Percentiles rank a stretch among this genome's conserved stretches.
Conservation (phyloP, 2,888 invertebrate species). For the Priocnemis perturbator region DNA sequence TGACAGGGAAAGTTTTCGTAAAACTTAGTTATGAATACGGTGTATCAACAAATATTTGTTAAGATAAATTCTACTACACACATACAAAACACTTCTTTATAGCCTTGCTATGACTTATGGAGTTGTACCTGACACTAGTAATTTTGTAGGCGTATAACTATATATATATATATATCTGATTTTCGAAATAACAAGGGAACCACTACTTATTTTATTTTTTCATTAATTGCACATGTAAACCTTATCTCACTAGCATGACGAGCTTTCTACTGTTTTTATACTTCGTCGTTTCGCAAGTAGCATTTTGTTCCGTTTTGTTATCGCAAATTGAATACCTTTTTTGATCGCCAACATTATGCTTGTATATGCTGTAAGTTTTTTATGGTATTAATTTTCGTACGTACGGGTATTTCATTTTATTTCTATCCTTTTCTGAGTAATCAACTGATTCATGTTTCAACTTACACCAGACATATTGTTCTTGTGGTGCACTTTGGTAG, state of each 20-base stretch:
- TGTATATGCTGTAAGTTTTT: neutral
- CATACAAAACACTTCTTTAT: no score
- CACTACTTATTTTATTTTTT: constrained; percentile 45
- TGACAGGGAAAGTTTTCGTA: no score
- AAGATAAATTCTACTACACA: no score
- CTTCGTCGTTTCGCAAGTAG: constrained; percentile 19
- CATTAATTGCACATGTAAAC: constrained; percentile 25
- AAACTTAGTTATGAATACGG: no score
- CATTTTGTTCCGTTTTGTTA: constrained; percentile 15
- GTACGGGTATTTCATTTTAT: constrained; percentile 11
- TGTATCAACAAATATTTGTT: no score
- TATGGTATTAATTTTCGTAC: neutral
- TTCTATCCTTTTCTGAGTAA: neutral
- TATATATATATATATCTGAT: constrained; percentile 53
- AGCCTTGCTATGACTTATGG: constrained; percentile 12
- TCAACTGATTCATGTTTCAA: no score
- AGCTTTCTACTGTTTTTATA: constrained; percentile 30
- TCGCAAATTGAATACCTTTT: constrained; percentile 13
- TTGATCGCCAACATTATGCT: neutral
- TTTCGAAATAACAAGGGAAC: constrained; percentile 40
- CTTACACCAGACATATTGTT: no score
- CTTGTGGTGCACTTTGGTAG: no score
- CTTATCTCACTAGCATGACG: constrained; percentile 40
- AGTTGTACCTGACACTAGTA: constrained; percentile 6
- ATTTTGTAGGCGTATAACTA: constrained; percentile 34